Percentiles rank a stretch among this genome's conserved stretches.
phyloP scores from a whole-genome alignment of 2,797 vertebrate species.

The Antrozous pallidus region DNA sequence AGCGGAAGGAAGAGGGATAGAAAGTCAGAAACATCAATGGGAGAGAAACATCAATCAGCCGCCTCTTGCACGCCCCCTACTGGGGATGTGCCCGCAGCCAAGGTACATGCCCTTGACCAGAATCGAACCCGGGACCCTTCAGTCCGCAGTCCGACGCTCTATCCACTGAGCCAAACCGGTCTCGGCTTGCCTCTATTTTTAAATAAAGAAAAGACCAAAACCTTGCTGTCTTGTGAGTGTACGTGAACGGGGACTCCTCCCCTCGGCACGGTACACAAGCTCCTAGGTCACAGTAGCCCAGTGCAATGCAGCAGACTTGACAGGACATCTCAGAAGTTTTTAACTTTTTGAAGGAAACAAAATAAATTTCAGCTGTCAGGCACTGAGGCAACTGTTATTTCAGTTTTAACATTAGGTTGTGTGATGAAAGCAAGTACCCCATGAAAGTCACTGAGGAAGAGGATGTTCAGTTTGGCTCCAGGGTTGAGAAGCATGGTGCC shows the following conservation, averaged over 20 bases:
- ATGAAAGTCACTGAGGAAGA: not conserved
- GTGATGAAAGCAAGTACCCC: not conserved
- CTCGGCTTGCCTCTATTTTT: not conserved
- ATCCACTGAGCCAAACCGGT: no score
- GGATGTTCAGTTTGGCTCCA: no score
- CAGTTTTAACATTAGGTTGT: not conserved
- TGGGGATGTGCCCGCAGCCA: no score
- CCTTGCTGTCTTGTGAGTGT: not conserved
- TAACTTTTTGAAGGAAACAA: not conserved
- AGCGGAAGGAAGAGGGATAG: no score
- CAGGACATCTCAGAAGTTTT: not conserved
- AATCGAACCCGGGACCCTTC: no score
- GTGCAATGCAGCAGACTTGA: not conserved
- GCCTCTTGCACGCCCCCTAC: no score
- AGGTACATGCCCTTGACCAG: no score
- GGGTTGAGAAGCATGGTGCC: not conserved
- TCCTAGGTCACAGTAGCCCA: not conserved
- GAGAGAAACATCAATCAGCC: no score
- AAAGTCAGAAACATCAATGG: no score
- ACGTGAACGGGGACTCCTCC: not conserved
- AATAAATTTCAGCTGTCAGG: not conserved
- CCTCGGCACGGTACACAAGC: no score
- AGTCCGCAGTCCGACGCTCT: no score
- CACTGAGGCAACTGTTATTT: not conserved
- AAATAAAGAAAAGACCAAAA: not conserved